These are phyloP conservation scores for Aplochiton taeniatus DNA, from an alignment of 2,797 vertebrate genomes.

Conservation along the genomic window DNA sequence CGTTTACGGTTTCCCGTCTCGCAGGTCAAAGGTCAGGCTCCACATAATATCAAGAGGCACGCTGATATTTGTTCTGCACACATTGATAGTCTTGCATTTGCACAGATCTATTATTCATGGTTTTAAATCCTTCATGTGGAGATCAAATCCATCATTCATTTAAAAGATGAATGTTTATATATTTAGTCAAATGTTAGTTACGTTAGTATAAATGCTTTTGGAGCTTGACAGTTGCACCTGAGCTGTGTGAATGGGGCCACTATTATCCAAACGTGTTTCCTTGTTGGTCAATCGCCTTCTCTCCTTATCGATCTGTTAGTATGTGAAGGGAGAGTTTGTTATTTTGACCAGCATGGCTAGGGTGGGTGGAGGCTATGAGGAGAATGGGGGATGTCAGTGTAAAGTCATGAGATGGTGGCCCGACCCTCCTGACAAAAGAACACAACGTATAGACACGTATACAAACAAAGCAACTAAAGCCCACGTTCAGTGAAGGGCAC, in stretches of 20 bases:
- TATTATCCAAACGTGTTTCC: too few species aligned
- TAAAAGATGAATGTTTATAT: too few species aligned
- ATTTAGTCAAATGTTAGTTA: too few species aligned
- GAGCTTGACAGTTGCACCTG: too few species aligned
- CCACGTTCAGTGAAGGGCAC: conserved; percentile 28
- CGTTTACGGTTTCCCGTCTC: conserved; percentile 24
- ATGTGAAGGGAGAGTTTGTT: neutral
- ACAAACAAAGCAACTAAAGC: conserved; percentile 35
- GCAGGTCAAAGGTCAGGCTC: neutral
- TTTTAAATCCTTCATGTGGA: too few species aligned
- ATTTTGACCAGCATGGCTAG: neutral
- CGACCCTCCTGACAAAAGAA: conserved; percentile 14
- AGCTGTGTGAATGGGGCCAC: too few species aligned
- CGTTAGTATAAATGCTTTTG: too few species aligned
- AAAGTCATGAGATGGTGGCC: conserved; percentile 2
- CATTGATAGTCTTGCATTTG: too few species aligned
- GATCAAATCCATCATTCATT: too few species aligned
- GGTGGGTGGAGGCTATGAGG: neutral
- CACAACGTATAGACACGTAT: conserved; percentile 28
- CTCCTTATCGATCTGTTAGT: neutral
- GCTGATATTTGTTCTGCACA: too few species aligned
- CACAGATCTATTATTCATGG: too few species aligned
- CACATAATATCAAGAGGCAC: neutral
- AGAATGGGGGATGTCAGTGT: conserved; percentile 6
- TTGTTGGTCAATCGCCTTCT: too few species aligned